Conservation (phyloP, 2,888 invertebrate genomes). For the Megalurothrips usitatus region DNA sequence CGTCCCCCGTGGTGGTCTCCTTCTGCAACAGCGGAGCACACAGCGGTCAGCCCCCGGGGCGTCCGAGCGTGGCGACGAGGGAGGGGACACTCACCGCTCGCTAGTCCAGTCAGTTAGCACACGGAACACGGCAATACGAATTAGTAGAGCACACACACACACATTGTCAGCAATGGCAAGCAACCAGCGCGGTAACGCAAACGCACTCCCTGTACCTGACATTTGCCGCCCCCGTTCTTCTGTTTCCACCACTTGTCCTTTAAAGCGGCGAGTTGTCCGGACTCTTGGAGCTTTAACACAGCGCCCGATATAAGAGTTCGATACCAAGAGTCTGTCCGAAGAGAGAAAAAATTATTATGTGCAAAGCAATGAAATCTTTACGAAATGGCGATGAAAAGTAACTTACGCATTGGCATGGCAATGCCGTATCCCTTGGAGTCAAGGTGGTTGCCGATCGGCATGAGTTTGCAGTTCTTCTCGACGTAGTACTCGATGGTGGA, state of each 20-base stretch:
- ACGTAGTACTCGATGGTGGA: slow-evolving; percentile 89
- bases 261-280: slow-evolving; percentile 70
- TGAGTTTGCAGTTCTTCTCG: slow-evolving; percentile 78
- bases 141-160: no score
- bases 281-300: slow-evolving; percentile 85
- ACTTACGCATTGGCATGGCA: slow-evolving; percentile 78
- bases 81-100: no score
- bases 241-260: slow-evolving; percentile 91
- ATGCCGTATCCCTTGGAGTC: slow-evolving; percentile 93
- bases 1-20: slow-evolving; percentile 38
- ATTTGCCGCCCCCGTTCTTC: slow-evolving; percentile 57
- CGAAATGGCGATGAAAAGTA: background rate
- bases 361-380: background rate
- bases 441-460: slow-evolving; percentile 72
- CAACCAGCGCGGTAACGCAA: no score
- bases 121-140: no score
- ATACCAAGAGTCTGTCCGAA: slow-evolving; percentile 64
- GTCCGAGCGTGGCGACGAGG: no score
- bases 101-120: no score
- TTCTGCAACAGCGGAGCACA: slow-evolving; percentile 27
- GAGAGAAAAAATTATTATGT: slow-evolving; percentile 18
- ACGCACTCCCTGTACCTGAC: slow-evolving; percentile 47
- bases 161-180: no score
- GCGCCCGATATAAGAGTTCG: slow-evolving; percentile 78
- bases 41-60: no score